Percentiles rank a stretch among this genome's conserved stretches.
Conservation (phyloP, 1,140 invertebrate genomes). For the Drosophila sproati region DNA sequence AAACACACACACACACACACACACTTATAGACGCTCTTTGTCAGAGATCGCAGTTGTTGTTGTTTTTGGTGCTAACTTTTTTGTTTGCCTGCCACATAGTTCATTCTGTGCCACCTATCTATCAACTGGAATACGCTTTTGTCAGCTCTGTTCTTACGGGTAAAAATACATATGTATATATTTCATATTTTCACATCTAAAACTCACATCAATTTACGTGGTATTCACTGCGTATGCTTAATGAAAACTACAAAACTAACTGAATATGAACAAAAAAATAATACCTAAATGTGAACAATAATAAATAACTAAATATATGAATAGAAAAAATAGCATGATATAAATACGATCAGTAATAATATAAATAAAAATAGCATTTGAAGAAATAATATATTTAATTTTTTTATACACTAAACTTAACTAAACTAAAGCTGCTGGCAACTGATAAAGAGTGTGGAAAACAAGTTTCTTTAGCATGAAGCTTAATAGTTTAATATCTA, state of each 20-base stretch:
- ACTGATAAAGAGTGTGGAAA: too few relatives aligned
- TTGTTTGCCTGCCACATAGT: background rate
- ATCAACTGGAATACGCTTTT: background rate
- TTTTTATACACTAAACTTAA: too few relatives aligned
- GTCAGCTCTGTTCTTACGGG: background rate
- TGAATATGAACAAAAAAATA: background rate
- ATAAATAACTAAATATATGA: background rate
- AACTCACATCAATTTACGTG: slow-evolving; percentile 53
- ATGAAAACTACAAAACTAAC: slow-evolving; percentile 42
- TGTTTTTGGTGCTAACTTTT: background rate
- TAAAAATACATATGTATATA: slow-evolving; percentile 6
- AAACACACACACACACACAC: slow-evolving; percentile 46
- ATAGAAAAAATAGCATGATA: background rate
- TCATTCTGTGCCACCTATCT: background rate
- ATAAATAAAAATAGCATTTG: too few relatives aligned
- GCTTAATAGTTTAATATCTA: too few relatives aligned
- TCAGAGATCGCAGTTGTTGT: background rate
- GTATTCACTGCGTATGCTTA: slow-evolving; percentile 60
- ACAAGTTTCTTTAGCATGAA: too few relatives aligned
- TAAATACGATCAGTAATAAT: too few relatives aligned
- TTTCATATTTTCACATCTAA: slow-evolving; percentile 32
- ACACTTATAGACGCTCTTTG: background rate
- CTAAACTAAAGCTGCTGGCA: too few relatives aligned
- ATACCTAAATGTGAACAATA: background rate
- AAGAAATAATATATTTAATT: too few relatives aligned